Conservation (phyloP, 2,797 vertebrate species). For the Lates japonicus region DNA sequence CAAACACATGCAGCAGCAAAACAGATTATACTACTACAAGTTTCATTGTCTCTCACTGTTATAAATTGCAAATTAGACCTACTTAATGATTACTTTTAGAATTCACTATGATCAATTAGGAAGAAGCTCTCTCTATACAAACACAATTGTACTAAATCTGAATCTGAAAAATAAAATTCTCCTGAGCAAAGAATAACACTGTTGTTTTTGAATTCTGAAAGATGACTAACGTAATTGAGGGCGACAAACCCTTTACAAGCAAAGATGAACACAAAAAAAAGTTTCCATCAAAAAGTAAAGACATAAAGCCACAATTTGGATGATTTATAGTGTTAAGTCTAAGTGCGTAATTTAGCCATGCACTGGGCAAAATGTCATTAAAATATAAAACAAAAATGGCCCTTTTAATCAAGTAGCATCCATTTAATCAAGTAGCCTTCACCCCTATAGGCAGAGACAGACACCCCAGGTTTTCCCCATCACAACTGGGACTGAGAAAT, state of each 20-base stretch:
- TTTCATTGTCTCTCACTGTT: background rate
- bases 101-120: background rate
- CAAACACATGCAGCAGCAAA: constrained; percentile 12
- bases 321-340: background rate
- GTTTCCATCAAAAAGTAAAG: background rate
- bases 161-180: background rate
- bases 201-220: constrained; percentile 5
- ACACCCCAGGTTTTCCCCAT: background rate
- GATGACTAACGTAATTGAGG: background rate
- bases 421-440: background rate
- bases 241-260: background rate
- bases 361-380: background rate
- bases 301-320: background rate
- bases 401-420: background rate
- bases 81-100: background rate
- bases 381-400: background rate
- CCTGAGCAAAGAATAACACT: constrained; percentile 37
- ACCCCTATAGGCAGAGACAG: background rate
- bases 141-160: background rate
- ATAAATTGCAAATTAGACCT: background rate
- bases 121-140: background rate
- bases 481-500: constrained; percentile 43
- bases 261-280: background rate
- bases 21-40: background rate
- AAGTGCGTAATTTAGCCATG: background rate